phyloP scores from a whole-genome alignment of 2,888 invertebrate genomes.

The Cryptus armator region DNA sequence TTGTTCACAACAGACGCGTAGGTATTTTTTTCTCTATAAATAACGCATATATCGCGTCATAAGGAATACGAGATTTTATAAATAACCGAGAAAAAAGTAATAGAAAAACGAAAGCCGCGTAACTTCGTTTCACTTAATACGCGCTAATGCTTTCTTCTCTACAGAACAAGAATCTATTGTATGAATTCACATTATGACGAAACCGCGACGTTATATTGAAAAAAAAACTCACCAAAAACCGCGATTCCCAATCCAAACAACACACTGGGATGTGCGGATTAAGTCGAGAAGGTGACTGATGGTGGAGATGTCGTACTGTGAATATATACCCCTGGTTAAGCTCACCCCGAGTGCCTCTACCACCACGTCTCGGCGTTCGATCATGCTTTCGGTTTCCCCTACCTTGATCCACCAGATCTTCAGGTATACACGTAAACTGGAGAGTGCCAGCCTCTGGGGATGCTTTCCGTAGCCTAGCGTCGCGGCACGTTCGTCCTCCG shows the following conservation, averaged over 20 bases:
- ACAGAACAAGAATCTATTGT: neutral
- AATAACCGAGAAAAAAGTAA: neutral
- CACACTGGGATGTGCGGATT: slow-evolving; percentile 77
- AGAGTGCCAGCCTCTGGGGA: slow-evolving; percentile 49
- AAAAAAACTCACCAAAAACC: slow-evolving; percentile 77
- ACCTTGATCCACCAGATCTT: slow-evolving; percentile 38
- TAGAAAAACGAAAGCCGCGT: neutral
- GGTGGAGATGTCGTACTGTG: slow-evolving; percentile 80
- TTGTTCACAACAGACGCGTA: neutral
- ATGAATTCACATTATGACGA: neutral
- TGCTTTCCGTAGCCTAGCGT: slow-evolving; percentile 45
- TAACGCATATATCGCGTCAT: too few relatives aligned
- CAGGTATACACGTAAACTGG: slow-evolving; percentile 22
- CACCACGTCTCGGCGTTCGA: slow-evolving; percentile 47
- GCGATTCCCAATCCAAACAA: slow-evolving; percentile 74
- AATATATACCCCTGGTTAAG: slow-evolving; percentile 82
- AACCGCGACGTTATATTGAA: neutral
- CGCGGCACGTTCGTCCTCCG: slow-evolving; percentile 56
- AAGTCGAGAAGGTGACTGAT: slow-evolving; percentile 83
- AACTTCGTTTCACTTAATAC: neutral
- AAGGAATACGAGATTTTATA: neutral
- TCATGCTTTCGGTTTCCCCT: slow-evolving; percentile 66
- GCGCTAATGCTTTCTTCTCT: neutral
- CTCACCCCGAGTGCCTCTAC: slow-evolving; percentile 74
- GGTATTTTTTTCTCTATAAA: neutral